These are phyloP conservation scores for Erinaceus europaeus DNA, from an alignment of 2,113 vertebrate species.

Conservation along the genomic window DNA sequence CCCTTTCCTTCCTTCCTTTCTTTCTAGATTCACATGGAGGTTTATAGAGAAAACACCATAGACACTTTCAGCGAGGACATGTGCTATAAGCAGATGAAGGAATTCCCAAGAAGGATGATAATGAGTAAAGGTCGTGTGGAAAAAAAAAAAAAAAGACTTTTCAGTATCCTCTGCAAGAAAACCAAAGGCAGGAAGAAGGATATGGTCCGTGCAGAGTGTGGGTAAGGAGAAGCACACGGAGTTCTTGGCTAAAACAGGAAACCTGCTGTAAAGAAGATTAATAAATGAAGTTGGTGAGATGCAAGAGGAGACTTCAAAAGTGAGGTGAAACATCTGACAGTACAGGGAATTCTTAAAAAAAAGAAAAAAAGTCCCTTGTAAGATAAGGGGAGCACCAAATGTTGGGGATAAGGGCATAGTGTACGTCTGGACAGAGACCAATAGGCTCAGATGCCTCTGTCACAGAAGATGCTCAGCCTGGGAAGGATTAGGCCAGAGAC, in stretches of 20 bases:
- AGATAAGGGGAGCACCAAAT: neutral
- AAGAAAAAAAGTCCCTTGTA: neutral
- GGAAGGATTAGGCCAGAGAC: too few species aligned
- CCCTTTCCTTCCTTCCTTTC: too few species aligned
- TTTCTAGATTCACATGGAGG: neutral
- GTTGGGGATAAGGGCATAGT: neutral
- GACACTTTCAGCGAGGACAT: neutral
- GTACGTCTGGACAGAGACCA: neutral
- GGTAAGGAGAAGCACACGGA: neutral
- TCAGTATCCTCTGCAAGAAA: neutral
- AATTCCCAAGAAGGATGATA: neutral
- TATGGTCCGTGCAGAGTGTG: neutral
- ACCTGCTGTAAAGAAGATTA: neutral
- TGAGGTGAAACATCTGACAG: neutral
- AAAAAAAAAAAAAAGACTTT: neutral
- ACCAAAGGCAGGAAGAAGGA: neutral
- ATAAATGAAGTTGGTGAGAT: neutral
- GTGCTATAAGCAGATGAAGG: neutral
- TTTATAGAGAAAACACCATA: neutral
- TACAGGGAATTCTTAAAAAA: too few species aligned
- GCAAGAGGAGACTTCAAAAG: neutral
- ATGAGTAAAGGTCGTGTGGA: neutral
- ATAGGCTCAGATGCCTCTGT: fast-evolving
- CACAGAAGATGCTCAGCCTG: neutral
- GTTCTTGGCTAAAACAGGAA: neutral